phyloP scores from a whole-genome alignment of 2,113 vertebrate species.

The Rhabdornis inornatus region DNA sequence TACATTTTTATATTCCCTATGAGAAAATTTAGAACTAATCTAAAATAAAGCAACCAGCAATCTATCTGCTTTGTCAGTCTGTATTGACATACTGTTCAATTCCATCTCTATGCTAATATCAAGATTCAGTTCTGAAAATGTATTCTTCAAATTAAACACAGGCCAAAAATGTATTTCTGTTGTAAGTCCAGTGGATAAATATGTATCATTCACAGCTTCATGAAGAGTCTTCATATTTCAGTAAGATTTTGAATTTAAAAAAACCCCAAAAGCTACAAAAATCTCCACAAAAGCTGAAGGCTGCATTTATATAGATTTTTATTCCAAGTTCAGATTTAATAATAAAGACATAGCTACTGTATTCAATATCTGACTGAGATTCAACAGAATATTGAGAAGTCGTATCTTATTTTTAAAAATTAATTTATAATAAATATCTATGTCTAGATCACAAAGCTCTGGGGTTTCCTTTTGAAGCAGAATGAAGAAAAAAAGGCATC shows the following conservation, averaged over 20 bases:
- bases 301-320: background rate
- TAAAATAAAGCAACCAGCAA: slow-evolving; percentile 59
- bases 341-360: background rate
- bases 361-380: background rate
- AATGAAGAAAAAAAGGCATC: background rate
- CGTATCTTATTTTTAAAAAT: background rate
- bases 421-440: background rate
- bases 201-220: slow-evolving; percentile 10
- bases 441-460: background rate
- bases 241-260: background rate
- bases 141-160: slow-evolving; percentile 57
- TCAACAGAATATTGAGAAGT: background rate
- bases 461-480: background rate
- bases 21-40: slow-evolving; percentile 63
- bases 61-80: slow-evolving; percentile 69
- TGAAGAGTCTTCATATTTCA: background rate
- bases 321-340: background rate
- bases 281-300: background rate
- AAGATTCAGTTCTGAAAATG: slow-evolving; percentile 58
- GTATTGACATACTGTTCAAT: slow-evolving; percentile 67
- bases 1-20: slow-evolving; percentile 60
- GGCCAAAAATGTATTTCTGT: slow-evolving; percentile 41
- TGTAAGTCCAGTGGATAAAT: slow-evolving; percentile 55
- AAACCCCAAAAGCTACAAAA: background rate
- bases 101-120: slow-evolving; percentile 75